Evolutionary conservation across 1,140 invertebrate genomes (phyloP).

Genomic region (Drosophila pallidifrons): DNA sequence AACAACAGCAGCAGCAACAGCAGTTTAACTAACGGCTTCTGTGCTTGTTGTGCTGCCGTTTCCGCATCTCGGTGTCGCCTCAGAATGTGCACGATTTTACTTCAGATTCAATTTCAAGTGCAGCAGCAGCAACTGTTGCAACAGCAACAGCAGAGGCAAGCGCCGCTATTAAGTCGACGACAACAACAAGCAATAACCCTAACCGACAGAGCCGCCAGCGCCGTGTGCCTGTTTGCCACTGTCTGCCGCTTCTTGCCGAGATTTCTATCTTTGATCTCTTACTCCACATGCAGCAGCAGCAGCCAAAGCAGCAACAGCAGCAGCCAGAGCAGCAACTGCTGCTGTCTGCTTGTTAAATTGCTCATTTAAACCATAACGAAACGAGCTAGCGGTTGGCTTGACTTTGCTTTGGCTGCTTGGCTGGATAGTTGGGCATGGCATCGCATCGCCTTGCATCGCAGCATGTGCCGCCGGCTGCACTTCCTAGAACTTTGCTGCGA

Average conservation of each 20-base stretch:
- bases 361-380: constrained; percentile 82
- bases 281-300: constrained; percentile 70
- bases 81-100: constrained; percentile 82
- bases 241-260: constrained; percentile 81
- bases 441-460: constrained; percentile 9
- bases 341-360: constrained; percentile 81
- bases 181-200: constrained; percentile 82
- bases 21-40: constrained; percentile 82
- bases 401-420: not conserved
- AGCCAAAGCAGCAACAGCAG: constrained; percentile 25
- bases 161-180: constrained; percentile 81
- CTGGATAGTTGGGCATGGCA: constrained; percentile 20
- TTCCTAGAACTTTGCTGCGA: constrained; percentile 67
- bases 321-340: constrained; percentile 50
- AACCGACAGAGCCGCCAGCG: constrained; percentile 70
- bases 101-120: constrained; percentile 82
- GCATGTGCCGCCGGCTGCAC: constrained; percentile 64
- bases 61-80: constrained; percentile 81
- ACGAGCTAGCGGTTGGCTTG: constrained; percentile 37
- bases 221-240: constrained; percentile 72
- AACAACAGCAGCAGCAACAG: constrained; percentile 53
- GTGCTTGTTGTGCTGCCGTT: constrained; percentile 82
- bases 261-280: constrained; percentile 83
- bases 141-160: constrained; percentile 60
- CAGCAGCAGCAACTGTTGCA: constrained; percentile 57